Percentiles rank a stretch among this genome's conserved stretches.
These are phyloP conservation scores for Drosophila burlai DNA, from an alignment of 1,140 invertebrate genomes.

Conservation along the genomic window DNA sequence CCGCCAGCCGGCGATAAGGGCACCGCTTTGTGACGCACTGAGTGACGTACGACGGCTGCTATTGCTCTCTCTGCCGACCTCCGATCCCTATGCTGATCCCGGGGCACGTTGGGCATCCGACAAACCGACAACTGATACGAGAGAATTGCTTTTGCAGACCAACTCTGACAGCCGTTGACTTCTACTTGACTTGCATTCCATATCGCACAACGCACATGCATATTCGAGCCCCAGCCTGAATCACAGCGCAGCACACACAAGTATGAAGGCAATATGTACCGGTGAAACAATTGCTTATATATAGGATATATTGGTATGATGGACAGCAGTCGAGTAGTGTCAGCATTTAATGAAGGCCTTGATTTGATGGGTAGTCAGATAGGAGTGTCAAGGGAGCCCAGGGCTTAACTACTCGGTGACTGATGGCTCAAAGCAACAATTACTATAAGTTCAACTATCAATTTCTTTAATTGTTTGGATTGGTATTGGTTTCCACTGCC, in stretches of 20 bases:
- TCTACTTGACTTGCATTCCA: slow-evolving; percentile 32
- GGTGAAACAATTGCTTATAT: slow-evolving; percentile 23
- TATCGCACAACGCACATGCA: slow-evolving; percentile 19
- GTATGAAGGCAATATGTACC: background rate
- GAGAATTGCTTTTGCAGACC: slow-evolving; percentile 42
- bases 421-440: background rate
- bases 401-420: background rate
- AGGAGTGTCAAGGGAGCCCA: background rate
- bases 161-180: slow-evolving; percentile 32
- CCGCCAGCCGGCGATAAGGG: slow-evolving; percentile 26
- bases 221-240: slow-evolving; percentile 3
- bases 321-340: slow-evolving; percentile 9
- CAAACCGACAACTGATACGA: slow-evolving; percentile 44
- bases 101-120: slow-evolving; percentile 8
- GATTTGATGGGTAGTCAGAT: slow-evolving; percentile 4
- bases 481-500: background rate
- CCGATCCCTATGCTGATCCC: slow-evolving; percentile 7
- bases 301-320: slow-evolving; percentile 6
- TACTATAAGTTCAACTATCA: background rate
- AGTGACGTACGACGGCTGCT: slow-evolving; percentile 36
- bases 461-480: background rate
- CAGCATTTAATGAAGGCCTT: slow-evolving; percentile 11
- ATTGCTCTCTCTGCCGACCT: slow-evolving; percentile 2
- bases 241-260: slow-evolving; percentile 12
- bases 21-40: slow-evolving; percentile 42